Conservation (phyloP, 2,113 vertebrate species). For the rabbit (Oryctolagus cuniculus) region DNA sequence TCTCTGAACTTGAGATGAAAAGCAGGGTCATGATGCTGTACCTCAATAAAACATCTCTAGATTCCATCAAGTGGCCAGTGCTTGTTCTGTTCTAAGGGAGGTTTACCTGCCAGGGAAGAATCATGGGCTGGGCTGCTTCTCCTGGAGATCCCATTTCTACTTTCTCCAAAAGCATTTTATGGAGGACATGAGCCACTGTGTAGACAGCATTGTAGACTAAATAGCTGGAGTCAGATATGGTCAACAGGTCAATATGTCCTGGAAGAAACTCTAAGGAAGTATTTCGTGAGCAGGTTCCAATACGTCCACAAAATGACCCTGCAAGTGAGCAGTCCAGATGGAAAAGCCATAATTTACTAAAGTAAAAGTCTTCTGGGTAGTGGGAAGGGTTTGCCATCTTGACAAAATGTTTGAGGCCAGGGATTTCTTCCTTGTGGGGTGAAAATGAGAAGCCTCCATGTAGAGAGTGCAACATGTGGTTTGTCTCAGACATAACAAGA, state of each 20-base stretch:
- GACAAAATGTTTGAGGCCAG: neutral
- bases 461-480: neutral
- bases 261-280: neutral
- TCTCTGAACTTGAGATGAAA: neutral
- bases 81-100: too few species aligned
- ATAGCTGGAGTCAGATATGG: neutral
- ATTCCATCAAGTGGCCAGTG: too few species aligned
- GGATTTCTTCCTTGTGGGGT: neutral
- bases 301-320: neutral
- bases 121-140: neutral
- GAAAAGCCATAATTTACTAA: neutral
- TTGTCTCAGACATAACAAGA: neutral
- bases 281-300: neutral
- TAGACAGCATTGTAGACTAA: neutral
- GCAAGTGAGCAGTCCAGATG: neutral
- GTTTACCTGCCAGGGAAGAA: neutral
- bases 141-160: neutral
- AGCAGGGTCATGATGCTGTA: too few species aligned
- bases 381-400: neutral
- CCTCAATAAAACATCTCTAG: neutral
- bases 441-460: constrained; percentile 33
- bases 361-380: neutral
- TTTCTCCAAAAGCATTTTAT: neutral
- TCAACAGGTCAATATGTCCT: neutral
- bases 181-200: neutral